Conservation (phyloP, 37 sponge, comb jelly and placozoan species). For the Cliona cf. orientalis region DNA sequence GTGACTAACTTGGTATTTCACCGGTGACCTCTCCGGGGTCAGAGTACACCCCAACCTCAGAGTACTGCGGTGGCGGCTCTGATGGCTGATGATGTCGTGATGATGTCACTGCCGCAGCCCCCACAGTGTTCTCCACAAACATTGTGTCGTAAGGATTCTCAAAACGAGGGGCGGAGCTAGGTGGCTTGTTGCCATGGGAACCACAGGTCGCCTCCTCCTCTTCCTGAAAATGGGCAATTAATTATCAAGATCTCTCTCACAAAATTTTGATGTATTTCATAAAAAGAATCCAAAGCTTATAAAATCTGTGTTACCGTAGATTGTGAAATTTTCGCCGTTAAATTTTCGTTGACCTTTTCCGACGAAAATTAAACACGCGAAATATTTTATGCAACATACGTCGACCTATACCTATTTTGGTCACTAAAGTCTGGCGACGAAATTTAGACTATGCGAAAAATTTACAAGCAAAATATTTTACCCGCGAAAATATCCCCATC, state of each 20-base stretch:
- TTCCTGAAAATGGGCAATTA: neutral
- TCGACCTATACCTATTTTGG: too few relatives aligned
- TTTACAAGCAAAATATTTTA: too few relatives aligned
- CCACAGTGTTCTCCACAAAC: neutral
- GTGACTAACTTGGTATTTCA: neutral
- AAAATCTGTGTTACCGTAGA: too few relatives aligned
- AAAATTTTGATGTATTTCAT: conserved; percentile 1
- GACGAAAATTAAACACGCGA: too few relatives aligned
- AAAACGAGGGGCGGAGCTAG: neutral
- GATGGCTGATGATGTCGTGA: neutral
- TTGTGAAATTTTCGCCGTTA: too few relatives aligned
- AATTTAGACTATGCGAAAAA: too few relatives aligned
- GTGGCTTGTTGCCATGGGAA: neutral
- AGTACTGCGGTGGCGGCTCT: neutral
- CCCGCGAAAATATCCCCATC: too few relatives aligned
- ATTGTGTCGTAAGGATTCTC: conserved; percentile 59
- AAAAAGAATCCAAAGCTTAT: too few relatives aligned
- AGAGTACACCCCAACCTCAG: conserved; percentile 30
- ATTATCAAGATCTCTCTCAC: neutral
- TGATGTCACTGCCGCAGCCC: neutral
- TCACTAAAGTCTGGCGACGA: too few relatives aligned
- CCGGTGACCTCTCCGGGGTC: conserved; percentile 45
- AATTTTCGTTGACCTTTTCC: too few relatives aligned
- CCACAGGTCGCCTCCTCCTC: neutral
- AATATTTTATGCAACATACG: too few relatives aligned